A percentile compares a stretch with the other conserved stretches of the same genome.
phyloP scores from a whole-genome alignment of 2,888 invertebrate genomes.

The Drosophila ezoana region DNA sequence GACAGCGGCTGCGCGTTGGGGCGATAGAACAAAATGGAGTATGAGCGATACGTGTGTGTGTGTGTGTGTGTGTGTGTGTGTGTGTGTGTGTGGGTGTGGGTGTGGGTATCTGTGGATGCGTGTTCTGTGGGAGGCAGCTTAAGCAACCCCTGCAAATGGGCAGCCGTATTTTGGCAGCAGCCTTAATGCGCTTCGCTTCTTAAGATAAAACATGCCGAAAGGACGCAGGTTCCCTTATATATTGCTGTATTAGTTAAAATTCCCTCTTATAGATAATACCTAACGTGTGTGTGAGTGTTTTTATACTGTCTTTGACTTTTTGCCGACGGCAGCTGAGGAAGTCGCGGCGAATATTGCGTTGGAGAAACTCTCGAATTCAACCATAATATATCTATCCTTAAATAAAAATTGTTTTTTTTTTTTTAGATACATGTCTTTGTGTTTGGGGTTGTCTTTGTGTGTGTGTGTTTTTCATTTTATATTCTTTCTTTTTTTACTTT shows the following conservation, averaged over 20 bases:
- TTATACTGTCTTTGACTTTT: slow-evolving; percentile 12
- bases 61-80: slow-evolving; percentile 11
- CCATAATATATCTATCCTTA: background rate
- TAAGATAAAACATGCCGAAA: slow-evolving; percentile 24
- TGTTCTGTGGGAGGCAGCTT: slow-evolving; percentile 17
- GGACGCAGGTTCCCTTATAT: background rate
- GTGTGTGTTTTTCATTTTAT: slow-evolving; percentile 9
- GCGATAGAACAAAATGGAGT: slow-evolving; percentile 68
- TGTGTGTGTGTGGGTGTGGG: slow-evolving; percentile 1
- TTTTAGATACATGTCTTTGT: background rate
- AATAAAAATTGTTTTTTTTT: background rate
- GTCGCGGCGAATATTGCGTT: slow-evolving; percentile 42
- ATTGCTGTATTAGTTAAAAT: slow-evolving; percentile 39
- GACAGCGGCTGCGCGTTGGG: slow-evolving; percentile 60
- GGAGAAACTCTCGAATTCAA: slow-evolving; percentile 39
- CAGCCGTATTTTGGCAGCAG: slow-evolving; percentile 12
- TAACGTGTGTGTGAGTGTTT: slow-evolving; percentile 6
- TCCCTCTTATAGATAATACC: slow-evolving; percentile 32
- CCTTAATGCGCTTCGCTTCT: slow-evolving; percentile 14
- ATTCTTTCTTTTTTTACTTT: slow-evolving; percentile 16
- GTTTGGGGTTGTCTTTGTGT: background rate
- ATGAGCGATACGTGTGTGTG: slow-evolving; percentile 32
- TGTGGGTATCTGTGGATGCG: slow-evolving; percentile 15
- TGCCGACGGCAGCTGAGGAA: slow-evolving; percentile 45
- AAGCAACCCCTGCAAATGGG: slow-evolving; percentile 33